These are phyloP conservation scores for Drosophila pseudotakahashii DNA, from an alignment of 2,888 invertebrate genomes.

Conservation along the genomic window DNA sequence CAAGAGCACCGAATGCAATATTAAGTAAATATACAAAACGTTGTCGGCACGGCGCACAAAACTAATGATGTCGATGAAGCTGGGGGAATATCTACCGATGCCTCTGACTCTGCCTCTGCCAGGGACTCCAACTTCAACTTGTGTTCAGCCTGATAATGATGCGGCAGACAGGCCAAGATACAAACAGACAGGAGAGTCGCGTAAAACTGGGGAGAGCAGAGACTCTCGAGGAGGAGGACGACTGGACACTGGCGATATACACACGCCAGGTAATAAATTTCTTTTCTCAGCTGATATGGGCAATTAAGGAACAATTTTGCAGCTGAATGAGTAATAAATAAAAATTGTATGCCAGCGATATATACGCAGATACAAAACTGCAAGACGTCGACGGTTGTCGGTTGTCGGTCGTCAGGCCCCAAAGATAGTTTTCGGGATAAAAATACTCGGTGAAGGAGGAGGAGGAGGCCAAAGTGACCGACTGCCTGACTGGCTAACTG, in stretches of 20 bases:
- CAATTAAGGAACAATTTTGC: conserved; percentile 83
- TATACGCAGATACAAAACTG: conserved; percentile 79
- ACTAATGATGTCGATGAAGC: conserved; percentile 78
- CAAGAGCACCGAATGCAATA: conserved; percentile 70
- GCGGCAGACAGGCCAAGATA: conserved; percentile 72
- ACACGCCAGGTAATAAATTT: conserved; percentile 82
- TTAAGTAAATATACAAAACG: conserved; percentile 80
- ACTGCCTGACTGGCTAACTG: background rate
- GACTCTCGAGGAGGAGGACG: conserved; percentile 1
- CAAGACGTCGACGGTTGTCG: conserved; percentile 66
- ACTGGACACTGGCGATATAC: conserved; percentile 77
- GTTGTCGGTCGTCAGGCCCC: conserved; percentile 32
- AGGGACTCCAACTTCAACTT: conserved; percentile 28
- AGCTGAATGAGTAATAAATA: conserved; percentile 83
- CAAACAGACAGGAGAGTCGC: conserved; percentile 30
- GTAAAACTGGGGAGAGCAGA: conserved; percentile 25
- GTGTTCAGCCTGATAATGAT: conserved; percentile 69
- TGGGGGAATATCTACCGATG: conserved; percentile 38
- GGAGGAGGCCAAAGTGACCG: conserved; percentile 33
- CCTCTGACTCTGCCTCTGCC: background rate
- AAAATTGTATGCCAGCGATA: conserved; percentile 80
- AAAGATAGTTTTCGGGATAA: conserved; percentile 79
- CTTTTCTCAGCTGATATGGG: conserved; percentile 83
- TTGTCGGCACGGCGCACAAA: conserved; percentile 81
- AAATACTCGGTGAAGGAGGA: conserved; percentile 55